Evolutionary conservation across 2,113 vertebrate genomes (phyloP), one percentile per base, ranked within the genome.

Genomic region (Lagopus muta): DNA sequence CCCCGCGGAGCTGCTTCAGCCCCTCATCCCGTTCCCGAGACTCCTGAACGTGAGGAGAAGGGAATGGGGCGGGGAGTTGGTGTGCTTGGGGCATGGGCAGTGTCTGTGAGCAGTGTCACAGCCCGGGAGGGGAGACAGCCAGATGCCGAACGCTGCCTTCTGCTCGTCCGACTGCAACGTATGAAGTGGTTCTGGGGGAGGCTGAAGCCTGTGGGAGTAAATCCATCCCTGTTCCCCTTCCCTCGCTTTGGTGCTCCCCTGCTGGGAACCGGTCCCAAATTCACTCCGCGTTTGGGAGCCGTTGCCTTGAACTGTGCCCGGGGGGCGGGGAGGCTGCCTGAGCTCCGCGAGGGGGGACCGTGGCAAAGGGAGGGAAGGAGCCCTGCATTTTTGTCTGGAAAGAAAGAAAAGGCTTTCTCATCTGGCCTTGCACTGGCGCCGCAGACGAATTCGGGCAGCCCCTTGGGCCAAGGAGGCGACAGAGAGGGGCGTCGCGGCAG

Each of bases 391-490:
- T 61, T 85, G 77, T 78, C 66, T 4, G 43, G 28, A 80, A 89
- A 88, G 48, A 95, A 83, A 70, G 28, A 50, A 71, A 47, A 78
- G n/a, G 24, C 45, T 77, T 95, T 88, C 60, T 21, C 32, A 45
- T 74, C 82, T 96, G 90, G 79, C 82, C 32, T 4, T 73, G 47
- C 21, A 14, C 82, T 94, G n/a, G 13, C 74, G 52, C 79, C 86
- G 45, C 58, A 73, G 67, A 30, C 52, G 27, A 54, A 28, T 28
- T 18, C 48, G 85, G 16, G 42, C 47, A 71, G 55, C 61, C 42
- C 64, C 45, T 88, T 0, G 0, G 50, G 50, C 79, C 79, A 91
- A 55, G 32, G 58, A 86, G 62, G 60, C 0, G 0, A 77, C 89
- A 91, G 86, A 80, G 76, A 82, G 73, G 64, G 42, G 25, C 70